phyloP scores from a whole-genome alignment of 2,113 vertebrate species.

The Leptosomus discolor region DNA sequence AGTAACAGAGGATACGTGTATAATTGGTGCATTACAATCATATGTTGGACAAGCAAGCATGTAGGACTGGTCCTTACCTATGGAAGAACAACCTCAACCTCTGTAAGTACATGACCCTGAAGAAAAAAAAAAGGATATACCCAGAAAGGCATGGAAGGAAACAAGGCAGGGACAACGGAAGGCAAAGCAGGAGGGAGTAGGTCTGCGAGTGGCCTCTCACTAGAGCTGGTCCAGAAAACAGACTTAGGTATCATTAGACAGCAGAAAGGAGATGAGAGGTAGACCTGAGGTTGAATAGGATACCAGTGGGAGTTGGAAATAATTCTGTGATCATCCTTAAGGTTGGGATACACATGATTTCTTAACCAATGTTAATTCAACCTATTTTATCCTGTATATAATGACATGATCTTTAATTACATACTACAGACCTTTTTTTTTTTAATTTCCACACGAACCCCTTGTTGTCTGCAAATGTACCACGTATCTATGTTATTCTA shows the following conservation, averaged over 20 bases:
- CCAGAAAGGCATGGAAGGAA: not conserved
- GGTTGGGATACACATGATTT: too few relatives aligned
- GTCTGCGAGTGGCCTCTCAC: not conserved
- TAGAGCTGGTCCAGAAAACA: not conserved
- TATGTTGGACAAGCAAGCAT: not conserved
- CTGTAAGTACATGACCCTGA: not conserved
- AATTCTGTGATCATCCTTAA: not conserved
- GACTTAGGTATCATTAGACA: not conserved
- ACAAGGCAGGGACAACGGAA: fast-evolving
- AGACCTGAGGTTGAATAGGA: not conserved
- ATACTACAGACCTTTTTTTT: not conserved
- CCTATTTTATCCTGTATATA: not conserved
- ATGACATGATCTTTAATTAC: not conserved
- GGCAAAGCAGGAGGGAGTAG: not conserved
- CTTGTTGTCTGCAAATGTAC: not conserved
- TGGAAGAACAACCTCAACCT: not conserved
- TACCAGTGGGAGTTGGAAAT: not conserved
- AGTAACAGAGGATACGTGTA: not conserved
- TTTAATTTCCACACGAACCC: not conserved
- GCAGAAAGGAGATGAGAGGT: not conserved
- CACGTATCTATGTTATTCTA: not conserved
- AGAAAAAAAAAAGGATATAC: not conserved
- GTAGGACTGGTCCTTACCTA: not conserved
- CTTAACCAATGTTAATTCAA: not conserved
- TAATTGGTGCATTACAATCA: not conserved